Percentiles rank a stretch among this genome's conserved stretches.
phyloP scores from a whole-genome alignment of 2,113 vertebrate genomes.

The Pleuronectes platessa region DNA sequence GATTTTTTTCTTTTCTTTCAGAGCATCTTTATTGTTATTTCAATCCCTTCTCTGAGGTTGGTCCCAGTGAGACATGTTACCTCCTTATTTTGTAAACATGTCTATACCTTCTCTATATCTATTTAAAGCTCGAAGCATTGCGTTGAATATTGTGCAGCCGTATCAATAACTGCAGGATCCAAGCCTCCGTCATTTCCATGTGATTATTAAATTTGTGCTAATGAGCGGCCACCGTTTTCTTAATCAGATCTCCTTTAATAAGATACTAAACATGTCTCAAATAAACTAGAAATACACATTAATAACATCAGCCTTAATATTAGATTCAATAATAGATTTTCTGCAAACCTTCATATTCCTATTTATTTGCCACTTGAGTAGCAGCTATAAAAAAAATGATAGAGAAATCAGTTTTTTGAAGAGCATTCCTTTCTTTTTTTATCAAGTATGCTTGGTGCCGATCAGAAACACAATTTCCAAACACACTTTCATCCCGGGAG shows the following conservation, averaged over 20 bases:
- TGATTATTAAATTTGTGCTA: background rate
- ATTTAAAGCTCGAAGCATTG: constrained; percentile 23
- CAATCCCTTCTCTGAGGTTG: constrained; percentile 24
- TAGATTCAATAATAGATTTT: background rate
- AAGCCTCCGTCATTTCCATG: background rate
- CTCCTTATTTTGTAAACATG: constrained; percentile 14
- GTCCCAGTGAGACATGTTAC: constrained; percentile 39
- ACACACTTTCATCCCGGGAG: constrained; percentile 45
- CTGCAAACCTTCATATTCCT: background rate
- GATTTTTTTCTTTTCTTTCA: constrained; percentile 19
- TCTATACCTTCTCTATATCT: background rate
- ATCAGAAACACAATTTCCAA: constrained; percentile 41
- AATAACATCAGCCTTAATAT: no score
- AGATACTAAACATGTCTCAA: background rate
- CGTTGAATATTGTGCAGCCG: background rate
- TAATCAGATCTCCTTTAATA: background rate
- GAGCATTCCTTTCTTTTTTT: background rate
- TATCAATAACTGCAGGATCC: background rate
- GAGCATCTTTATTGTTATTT: constrained; percentile 1
- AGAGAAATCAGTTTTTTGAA: background rate
- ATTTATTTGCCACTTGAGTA: background rate
- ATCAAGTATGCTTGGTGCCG: background rate
- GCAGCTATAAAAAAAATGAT: background rate
- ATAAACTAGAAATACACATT: background rate
- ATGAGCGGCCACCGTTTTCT: background rate